phyloP scores from a whole-genome alignment of 2,888 invertebrate genomes.

The Mamestra brassicae region DNA sequence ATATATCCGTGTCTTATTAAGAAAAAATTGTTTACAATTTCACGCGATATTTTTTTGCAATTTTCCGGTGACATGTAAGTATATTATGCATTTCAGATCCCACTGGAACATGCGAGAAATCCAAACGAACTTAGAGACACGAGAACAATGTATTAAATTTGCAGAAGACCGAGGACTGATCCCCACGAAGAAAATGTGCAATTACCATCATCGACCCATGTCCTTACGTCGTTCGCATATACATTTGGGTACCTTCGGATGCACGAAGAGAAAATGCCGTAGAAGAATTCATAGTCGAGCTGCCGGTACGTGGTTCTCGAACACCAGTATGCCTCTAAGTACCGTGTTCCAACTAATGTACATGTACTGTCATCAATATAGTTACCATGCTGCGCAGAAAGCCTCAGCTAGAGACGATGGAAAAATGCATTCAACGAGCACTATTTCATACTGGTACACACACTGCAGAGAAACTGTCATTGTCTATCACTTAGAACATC shows the following conservation, averaged over 20 bases:
- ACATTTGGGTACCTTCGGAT: not conserved
- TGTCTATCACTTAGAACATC: not conserved
- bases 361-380: not conserved
- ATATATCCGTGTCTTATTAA: too few species aligned
- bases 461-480: not conserved
- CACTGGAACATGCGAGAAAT: not conserved
- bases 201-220: not conserved
- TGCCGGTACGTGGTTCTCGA: not conserved
- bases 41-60: too few species aligned
- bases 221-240: rapidly evolving
- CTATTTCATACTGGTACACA: not conserved
- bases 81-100: not conserved
- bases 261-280: not conserved
- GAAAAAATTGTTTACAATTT: too few species aligned
- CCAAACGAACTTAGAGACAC: not conserved
- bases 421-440: not conserved
- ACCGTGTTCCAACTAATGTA: not conserved
- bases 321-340: not conserved
- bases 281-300: not conserved
- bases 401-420: not conserved
- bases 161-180: not conserved
- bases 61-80: too few species aligned
- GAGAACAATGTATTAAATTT: not conserved
- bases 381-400: not conserved
- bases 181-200: not conserved